phyloP scores from a whole-genome alignment of 2,888 invertebrate species.

The Mystacides longicornis region DNA sequence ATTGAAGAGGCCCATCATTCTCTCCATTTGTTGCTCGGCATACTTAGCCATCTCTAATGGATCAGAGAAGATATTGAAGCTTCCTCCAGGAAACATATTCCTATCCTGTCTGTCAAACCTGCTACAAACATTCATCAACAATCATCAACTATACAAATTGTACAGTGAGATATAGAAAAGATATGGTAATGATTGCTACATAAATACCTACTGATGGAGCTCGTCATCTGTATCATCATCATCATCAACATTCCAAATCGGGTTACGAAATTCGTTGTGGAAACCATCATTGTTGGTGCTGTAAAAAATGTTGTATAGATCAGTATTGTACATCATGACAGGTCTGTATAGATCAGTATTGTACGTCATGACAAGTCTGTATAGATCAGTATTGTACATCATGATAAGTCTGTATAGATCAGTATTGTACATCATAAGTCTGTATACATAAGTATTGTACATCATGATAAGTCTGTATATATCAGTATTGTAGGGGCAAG shows the following conservation, averaged over 20 bases:
- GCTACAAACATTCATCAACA: conserved; percentile 9
- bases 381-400: too few species aligned
- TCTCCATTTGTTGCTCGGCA: conserved; percentile 47
- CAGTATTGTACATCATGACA: too few species aligned
- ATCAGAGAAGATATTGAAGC: conserved; percentile 41
- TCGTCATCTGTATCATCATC: conserved; percentile 23
- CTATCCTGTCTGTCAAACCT: background rate
- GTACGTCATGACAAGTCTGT: too few species aligned
- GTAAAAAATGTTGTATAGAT: too few species aligned
- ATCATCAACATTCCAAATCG: conserved; percentile 23
- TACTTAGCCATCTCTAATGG: conserved; percentile 45
- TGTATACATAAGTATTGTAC: too few species aligned
- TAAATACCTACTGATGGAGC: conserved; percentile 20
- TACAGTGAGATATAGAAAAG: too few species aligned
- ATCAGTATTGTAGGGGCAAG: too few species aligned
- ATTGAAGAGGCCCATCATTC: conserved; percentile 39
- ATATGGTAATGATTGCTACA: background rate
- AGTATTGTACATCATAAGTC: too few species aligned
- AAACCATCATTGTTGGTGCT: conserved; percentile 7
- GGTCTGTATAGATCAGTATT: too few species aligned
- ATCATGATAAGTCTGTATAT: too few species aligned
- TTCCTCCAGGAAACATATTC: conserved; percentile 6
- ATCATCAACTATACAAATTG: too few species aligned
- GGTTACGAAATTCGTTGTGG: conserved; percentile 20
- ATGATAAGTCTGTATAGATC: too few species aligned